Evolutionary conservation across 2,888 invertebrate species (phyloP), one percentile per base, ranked within the genome.

Genomic region (Epinotia demarniana): DNA sequence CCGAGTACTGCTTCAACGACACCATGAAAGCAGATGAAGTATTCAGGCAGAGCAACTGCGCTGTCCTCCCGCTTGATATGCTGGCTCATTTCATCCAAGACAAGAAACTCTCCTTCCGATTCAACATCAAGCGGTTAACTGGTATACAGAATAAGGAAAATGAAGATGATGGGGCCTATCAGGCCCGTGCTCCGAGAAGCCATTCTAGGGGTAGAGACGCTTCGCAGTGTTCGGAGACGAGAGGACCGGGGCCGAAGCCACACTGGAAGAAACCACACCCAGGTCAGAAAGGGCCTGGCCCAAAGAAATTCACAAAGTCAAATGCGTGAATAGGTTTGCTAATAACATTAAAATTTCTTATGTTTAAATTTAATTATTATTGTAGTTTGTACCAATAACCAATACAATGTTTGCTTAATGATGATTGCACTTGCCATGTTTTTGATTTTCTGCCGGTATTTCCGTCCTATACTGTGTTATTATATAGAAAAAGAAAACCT

Each of bases 1-100:
- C 81, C 4, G 93, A 93, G 74, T 87, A 91, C 77, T 93, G 93
- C 78, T 90, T 86, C 77, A 92, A 89, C 78, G 92, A 93, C 77
- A 81, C 87, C 8, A 80, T 89, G 16, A 90, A 90, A 77, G 83
- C 88, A 16, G 91, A 92, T 66, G 91, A 92, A 76, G 85, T 93
- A 4, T 90, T 92, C 77, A 88, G 87, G 18, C 80, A 79, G 57
- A 87, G 86, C 0, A 91, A 89, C 82, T 93, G 93, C 80, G 90
- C 89, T 18, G 80, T 91, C 53, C 73, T 93, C 63, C 92, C 93
- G 1, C 79, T 92, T 19, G 86, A 85, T 53, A 81, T 85, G 64
- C 78, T 93, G 19, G 74, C 78, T 2, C 84, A 92, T 77, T 93
- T 90, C 67, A 82, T 93, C 27, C 84, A 85, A 58, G 86, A 90